Evolutionary conservation across 2,797 vertebrate species (phyloP), one percentile per base, ranked within the genome.

Genomic region (Hydrolagus colliei): DNA sequence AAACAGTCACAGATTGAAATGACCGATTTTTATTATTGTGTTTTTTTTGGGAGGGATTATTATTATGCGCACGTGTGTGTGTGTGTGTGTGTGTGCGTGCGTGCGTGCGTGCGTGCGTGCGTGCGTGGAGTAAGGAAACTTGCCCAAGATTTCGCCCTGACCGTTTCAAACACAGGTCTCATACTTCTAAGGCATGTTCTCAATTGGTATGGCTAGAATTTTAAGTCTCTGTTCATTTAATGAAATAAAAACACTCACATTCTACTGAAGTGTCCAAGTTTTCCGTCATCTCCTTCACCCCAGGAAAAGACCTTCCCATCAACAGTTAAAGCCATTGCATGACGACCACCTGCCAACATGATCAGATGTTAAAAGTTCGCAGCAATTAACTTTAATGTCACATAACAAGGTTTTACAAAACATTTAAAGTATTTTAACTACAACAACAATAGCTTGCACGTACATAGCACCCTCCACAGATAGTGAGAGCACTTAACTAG

Each of bases 271-370:
- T 99, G 98, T 77, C 98, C 98, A 84, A 99, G 96, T 87, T 99
- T 99, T 87, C 98, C 98, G 71, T 99, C 97, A 32, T 99, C 98
- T 86, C 98, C 98, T 93, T 99, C 98, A 6, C 98, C 98, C 98
- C 98, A 99, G 0, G 98, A 99, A 89, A 99, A 99, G 0, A 99
- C 96, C 87, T 99, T 98, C 32, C 98, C 98, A 1, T 99, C 98
- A 74, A 99, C 97, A 1, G 98, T 99, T 89, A 99, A 91, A 10
- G 98, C 98, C 91, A 97, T 98, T 86, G 98, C 98, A 11, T 99
- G 98, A 27, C 98, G 96, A 0, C 98, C 98, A 78, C 98, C 96
- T 96, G 76, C 2, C 92, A 88, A 87, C 11, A 74, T 9, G 62
- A 61, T 73, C 27, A 14, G 61, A 59, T 10, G 65, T 68, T 27